Base-by-base conservation (phyloP, 1,140 invertebrate genomes). In the Glomeris maerens region DNA sequence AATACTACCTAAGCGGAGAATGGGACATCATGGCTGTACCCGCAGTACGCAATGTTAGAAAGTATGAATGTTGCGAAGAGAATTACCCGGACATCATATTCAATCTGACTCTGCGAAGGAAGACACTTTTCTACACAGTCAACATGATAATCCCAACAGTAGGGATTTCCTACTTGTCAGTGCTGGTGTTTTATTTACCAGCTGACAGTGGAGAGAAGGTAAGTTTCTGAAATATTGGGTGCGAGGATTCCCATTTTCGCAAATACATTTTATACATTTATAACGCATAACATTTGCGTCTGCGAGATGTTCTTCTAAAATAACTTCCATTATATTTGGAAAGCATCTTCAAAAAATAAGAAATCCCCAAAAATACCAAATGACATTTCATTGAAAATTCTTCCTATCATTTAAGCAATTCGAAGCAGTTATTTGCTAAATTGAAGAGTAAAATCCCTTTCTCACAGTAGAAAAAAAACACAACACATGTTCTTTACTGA, bases 101-200 rank as follows among this genome's bases (percentile, higher is more conserved):
- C 75, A 93, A 97, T 68, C 84, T 99, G 57, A 95, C 90, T 27
- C 74, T 99, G 48, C 75, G 96, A 52, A 75, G 94, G 57, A 96
- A 96, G 69, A 96, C 91, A 23, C 78, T 97, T 22, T 97, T 97
- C 72, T 97, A 97, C 74, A 93, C 92, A 21, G 87, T 95, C 59
- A 96, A 95, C 67, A 74, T 95, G 50, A 95, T 95, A 60, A 91
- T 94, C 59, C 91, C 91, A 23, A 95, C 89, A 65, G 89, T 96
- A 40, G 90, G 89, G 49, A 92, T 93, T 60, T 95, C 92, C 27
- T 97, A 96, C 70, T 78, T 98, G 21, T 96, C 94, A 42, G 88
- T 98, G 17, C 73, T 98, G 25, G 96, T 98, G 50, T 99, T 99
- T 72, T 98, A 98, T 68, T 68, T 99, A 57, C 96, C 96, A 28